A percentile compares a stretch with the other conserved stretches of the same genome.
Conservation (phyloP, 2,797 vertebrate species). For the Eidolon dupreanum region DNA sequence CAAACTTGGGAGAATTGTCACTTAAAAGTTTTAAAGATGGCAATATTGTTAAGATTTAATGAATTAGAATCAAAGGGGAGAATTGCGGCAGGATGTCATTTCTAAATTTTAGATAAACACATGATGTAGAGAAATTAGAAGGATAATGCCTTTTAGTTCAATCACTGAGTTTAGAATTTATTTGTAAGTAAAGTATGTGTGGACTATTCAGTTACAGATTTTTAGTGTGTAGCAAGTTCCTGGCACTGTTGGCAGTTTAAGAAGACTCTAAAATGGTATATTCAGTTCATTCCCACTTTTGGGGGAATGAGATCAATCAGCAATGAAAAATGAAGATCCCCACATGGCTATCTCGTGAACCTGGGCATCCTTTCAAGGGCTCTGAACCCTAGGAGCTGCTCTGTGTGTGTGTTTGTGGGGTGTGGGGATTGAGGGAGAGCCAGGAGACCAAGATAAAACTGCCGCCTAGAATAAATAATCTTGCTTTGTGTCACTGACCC, state of each 20-base stretch:
- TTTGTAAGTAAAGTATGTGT: neutral
- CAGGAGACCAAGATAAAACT: neutral
- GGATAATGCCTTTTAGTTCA: neutral
- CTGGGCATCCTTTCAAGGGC: neutral
- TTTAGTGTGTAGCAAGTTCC: neutral
- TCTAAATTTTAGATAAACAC: neutral
- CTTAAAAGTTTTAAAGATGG: neutral
- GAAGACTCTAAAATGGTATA: neutral
- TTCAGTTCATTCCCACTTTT: neutral
- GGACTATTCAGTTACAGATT: neutral
- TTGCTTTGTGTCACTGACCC: neutral
- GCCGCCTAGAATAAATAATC: neutral
- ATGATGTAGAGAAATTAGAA: neutral
- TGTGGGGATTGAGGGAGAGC: accelerated
- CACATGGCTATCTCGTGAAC: neutral
- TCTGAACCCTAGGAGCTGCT: neutral
- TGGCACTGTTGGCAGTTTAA: neutral
- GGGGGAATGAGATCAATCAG: neutral
- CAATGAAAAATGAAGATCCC: neutral
- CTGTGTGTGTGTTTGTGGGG: neutral
- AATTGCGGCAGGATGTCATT: neutral
- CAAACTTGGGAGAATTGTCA: neutral
- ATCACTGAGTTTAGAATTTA: neutral
- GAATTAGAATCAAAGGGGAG: neutral
- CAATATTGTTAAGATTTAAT: neutral